Base-by-base conservation (phyloP, 2,797 vertebrate genomes). In the Gastrophryne carolinensis region DNA sequence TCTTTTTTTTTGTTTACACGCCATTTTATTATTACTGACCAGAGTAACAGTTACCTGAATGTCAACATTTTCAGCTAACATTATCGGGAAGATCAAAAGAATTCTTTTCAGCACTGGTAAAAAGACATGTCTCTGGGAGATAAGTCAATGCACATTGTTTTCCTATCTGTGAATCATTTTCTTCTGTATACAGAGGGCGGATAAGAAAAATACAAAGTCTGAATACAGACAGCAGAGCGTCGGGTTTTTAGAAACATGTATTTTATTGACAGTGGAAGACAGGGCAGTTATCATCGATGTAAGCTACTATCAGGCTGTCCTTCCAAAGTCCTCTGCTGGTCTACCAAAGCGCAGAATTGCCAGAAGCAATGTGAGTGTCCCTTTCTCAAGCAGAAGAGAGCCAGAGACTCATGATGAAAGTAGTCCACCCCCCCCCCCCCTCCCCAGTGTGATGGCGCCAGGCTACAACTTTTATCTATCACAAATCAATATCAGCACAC, bases 71-170 rank as follows among this genome's bases (percentile, higher is more conserved):
- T 19, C 17, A 24, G 56, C 72, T 83, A 82, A 86, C 82, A 84
- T 82, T 79, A 84, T 23, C 67, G 10, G 27, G 65, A 65, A 84
- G 56, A 83, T 86, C 78, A 73, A 64, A 80, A 72, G 64, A 79
- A 13, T 71, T 68, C 82, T 58, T 2, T 67, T 72, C 81, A 81
- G 72, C 23, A 24, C 41, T 75, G 49, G 5, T 64, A 24, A 65
- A 39, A 80, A 24, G 53, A 32, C 52, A 72, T 37, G 73, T 68
- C 32, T 44, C 73, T n/a, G 2, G 12, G 11, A 68, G 63, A 68
- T 67, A 67, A 35, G 9, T 17, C 27, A 5, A 19, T 3, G 15
- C n/a, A 23, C 64, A 67, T 75, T 75, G 73, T 68, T 68, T 29
- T 23, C 39, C 58, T 73, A 19, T 81, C 21, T 75, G 32, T 10